Evolutionary conservation across 1,140 invertebrate species (phyloP), one percentile per base, ranked within the genome.

Genomic region (Parasteatoda tepidariorum): DNA sequence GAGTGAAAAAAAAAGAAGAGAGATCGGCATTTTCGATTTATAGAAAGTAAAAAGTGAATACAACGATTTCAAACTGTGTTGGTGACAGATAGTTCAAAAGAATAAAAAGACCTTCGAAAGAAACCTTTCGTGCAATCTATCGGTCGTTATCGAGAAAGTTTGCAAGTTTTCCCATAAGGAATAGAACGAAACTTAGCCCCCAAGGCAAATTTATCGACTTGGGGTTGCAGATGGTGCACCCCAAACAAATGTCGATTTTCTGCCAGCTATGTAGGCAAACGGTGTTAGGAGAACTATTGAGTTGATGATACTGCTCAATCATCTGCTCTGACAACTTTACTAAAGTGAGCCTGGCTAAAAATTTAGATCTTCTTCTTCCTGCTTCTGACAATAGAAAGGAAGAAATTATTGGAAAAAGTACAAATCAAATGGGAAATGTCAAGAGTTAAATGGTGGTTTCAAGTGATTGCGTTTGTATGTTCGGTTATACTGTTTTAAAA

Each of bases 201-300:
- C 55, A 74, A 74, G 71, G 71, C 71, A 74, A 74, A 74, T 74
- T 74, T 74, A 74, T 74, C 71, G 71, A 74, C 71, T 59, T 54
- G 26, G 71, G 61, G 34, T 74, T 74, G 71, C 71, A 74, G 71
- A 74, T 74, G 71, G 71, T 74, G 71, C 71, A 34, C 48, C 18
- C 30, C 28, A 3, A 9, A 13, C 26, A 28, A 55, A 31, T 48
- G 68, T 57, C 41, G 30, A 34, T 74, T 18, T 30, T 24, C 31
- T 18, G 28, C 71, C 57, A 34, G 33, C 71, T 61, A 31, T 74
- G 28, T 59, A 54, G 24, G 57, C 28, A 54, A 33, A 31, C 24
- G 55, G 41, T n/a, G 24, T 15, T 6, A 24, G 38, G 13, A 9
- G 64, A 24, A 22, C 31, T 57, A 18, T 57, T 61, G 71, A 57